A percentile compares a stretch with the other conserved stretches of the same genome.
These are phyloP conservation scores for Maniola jurtina DNA, from an alignment of 1,140 invertebrate genomes.

Conservation along the genomic window DNA sequence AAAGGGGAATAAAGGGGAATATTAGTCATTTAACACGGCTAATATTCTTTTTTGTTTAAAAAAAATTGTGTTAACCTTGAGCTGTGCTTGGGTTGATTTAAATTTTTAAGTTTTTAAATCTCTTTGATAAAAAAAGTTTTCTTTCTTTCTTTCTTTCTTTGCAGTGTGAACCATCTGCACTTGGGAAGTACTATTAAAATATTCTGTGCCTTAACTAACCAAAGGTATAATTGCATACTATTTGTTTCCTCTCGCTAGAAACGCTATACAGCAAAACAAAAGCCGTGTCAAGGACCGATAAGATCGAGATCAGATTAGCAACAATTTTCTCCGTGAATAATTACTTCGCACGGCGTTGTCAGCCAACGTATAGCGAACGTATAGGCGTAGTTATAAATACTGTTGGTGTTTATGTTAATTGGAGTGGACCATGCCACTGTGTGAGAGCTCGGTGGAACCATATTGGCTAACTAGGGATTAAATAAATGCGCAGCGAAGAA, in stretches of 20 bases:
- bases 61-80: no score
- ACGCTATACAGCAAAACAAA: slow-evolving; percentile 23
- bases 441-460: slow-evolving; percentile 19
- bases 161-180: no score
- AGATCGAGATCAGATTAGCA: slow-evolving; percentile 30
- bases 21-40: no score
- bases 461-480: background rate
- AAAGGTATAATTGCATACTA: background rate
- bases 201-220: no score
- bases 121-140: no score
- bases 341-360: slow-evolving; percentile 52
- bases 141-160: no score
- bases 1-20: no score
- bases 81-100: no score
- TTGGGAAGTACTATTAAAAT: no score
- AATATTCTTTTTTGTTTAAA: no score
- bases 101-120: no score
- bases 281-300: slow-evolving; percentile 25
- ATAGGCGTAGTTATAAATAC: slow-evolving; percentile 58
- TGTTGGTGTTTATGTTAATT: slow-evolving; percentile 73
- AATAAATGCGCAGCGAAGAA: background rate
- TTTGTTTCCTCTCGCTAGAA: background rate
- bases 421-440: slow-evolving; percentile 65
- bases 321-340: slow-evolving; percentile 48
- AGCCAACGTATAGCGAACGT: slow-evolving; percentile 52